Percentiles rank a stretch among this genome's conserved stretches.
Evolutionary conservation across 2,113 vertebrate genomes (phyloP).

Genomic region (Abramis brama): DNA sequence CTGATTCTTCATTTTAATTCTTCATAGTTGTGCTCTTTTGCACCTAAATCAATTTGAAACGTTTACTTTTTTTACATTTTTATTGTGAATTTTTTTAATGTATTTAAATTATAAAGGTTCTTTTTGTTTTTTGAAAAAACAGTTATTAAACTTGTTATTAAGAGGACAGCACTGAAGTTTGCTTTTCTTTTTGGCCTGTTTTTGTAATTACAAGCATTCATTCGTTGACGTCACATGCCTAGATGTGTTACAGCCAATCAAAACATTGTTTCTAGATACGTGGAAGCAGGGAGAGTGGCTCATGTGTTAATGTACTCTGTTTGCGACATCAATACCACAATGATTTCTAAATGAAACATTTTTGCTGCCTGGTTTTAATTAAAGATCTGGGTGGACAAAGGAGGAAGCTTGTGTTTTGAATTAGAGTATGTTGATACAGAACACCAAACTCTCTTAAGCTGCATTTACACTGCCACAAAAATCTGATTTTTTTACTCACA

Average conservation of each 20-base stretch:
- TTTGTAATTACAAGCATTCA: background rate
- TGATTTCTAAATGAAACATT: background rate
- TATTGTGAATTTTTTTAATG: background rate
- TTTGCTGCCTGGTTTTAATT: background rate
- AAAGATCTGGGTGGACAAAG: background rate
- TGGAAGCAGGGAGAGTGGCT: background rate
- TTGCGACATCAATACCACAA: background rate
- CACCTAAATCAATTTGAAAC: background rate
- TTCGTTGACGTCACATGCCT: too few species aligned
- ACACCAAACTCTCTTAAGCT: background rate
- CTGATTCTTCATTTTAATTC: background rate
- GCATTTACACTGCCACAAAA: too few species aligned
- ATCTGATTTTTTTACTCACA: too few species aligned
- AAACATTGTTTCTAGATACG: background rate
- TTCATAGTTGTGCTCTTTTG: background rate
- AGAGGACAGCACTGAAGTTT: background rate
- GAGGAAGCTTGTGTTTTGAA: background rate
- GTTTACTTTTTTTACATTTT: background rate
- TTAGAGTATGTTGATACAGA: background rate
- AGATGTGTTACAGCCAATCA: background rate
- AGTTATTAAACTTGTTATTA: background rate
- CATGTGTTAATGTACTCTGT: background rate
- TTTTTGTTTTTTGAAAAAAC: background rate
- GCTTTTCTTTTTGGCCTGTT: background rate
- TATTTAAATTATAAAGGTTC: background rate